Percentiles rank a stretch among this genome's conserved stretches.
Conservation (phyloP, 64 coral and sea anemone genomes). For the Astreopora myriophthalma region DNA sequence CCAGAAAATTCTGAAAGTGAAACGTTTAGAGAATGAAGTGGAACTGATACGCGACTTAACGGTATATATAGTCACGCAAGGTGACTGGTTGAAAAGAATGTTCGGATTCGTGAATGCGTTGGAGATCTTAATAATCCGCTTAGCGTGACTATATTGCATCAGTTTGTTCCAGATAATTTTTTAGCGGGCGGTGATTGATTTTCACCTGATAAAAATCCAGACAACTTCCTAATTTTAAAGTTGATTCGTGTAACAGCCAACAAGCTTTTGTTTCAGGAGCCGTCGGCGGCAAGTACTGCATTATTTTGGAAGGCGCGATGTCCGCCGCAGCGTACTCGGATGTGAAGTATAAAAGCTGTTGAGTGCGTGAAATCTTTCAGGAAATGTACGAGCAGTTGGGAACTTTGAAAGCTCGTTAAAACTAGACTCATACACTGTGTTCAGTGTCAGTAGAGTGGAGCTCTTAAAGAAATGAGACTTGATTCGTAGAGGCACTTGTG, state of each 20-base stretch:
- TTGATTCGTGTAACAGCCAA: neutral
- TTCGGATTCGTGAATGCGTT: slow-evolving; percentile 14
- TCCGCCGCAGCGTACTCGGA: neutral
- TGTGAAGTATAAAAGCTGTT: neutral
- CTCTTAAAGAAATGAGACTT: neutral
- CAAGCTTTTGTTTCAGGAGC: neutral
- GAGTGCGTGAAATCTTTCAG: neutral
- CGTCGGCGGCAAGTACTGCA: neutral
- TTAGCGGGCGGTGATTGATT: neutral
- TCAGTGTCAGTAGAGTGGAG: neutral
- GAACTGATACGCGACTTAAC: neutral
- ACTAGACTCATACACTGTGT: neutral
- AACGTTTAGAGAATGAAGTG: neutral
- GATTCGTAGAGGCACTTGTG: slow-evolving; percentile 1
- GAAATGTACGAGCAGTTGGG: neutral
- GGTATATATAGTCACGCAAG: neutral
- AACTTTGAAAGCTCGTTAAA: neutral
- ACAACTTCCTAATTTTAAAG: neutral
- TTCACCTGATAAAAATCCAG: neutral
- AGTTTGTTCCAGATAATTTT: neutral
- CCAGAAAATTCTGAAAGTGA: neutral
- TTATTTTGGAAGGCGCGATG: neutral
- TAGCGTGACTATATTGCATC: neutral
- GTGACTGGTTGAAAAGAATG: neutral
- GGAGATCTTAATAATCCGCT: neutral